Base-by-base conservation (phyloP, 2,888 invertebrate species). In the Caenorhabditis virilis region DNA sequence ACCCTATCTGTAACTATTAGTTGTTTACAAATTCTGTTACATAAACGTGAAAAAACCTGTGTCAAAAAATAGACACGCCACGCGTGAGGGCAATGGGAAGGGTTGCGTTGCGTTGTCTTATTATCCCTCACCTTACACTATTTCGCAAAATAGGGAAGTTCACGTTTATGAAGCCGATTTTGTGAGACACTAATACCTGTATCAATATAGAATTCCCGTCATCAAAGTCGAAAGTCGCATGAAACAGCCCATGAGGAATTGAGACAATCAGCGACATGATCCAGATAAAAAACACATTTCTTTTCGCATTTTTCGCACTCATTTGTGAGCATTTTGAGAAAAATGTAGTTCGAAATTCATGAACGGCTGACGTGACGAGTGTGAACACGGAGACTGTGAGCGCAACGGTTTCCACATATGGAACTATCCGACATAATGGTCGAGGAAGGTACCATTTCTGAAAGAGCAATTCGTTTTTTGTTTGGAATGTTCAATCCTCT, bases 381-480 rank as follows among this genome's bases (percentile, higher is more conserved):
- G 92, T 92, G 82, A 92, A 91, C 30, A 93, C 90, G 74, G 91
- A 91, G n/a, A 92, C 91, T 82, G 91, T 91, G 1, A 93, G 91
- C 71, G 90, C 90, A 16, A 93, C 86, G 0, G 90, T 89, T 85
- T 91, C 91, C 11, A 92, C 89, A 84, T 91, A 93, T 0, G 92
- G 92, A 74, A 92, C 91, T 83, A 92, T 90, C 0, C 90, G 89
- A 83, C 93, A 93, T 89, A 93, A 90, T 83, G 92, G 90, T 80
- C 89, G 86, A 0, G 92, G 92, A 45, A 92, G 87, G 77, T 90
- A 88, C 92, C 93, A 93, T 71, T 90, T 87, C 84, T 93, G 59
- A 2, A 63, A n/a, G n/a, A n/a, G n/a, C n/a, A n/a, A n/a, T n/a
- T n/a, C n/a, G n/a, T n/a, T n/a, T n/a, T n/a, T n/a, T n/a, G n/a